A percentile compares a stretch with the other conserved stretches of the same genome.
phyloP scores from a whole-genome alignment of 2,113 vertebrate species.

The Nansenia antarctica region DNA sequence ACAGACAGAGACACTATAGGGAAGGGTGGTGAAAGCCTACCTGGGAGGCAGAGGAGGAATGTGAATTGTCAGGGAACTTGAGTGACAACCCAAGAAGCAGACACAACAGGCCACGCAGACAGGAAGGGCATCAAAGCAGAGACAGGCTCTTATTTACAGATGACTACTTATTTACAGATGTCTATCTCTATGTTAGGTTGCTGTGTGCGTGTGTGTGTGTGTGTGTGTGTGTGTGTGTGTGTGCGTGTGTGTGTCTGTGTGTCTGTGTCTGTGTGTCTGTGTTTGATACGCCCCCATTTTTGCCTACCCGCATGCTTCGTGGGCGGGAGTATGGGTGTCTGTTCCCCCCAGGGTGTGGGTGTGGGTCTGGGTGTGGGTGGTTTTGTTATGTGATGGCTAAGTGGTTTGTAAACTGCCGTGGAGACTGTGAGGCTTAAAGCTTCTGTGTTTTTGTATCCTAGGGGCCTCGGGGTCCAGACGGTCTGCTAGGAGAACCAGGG shows the following conservation, averaged over 20 bases:
- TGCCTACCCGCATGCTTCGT: not conserved
- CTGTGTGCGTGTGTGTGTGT: not conserved
- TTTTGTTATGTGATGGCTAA: not conserved
- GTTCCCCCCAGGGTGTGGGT: not conserved
- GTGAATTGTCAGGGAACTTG: not conserved
- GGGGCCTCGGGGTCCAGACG: slow-evolving; percentile 90
- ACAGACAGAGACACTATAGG: too few species aligned
- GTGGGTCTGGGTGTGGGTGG: not conserved
- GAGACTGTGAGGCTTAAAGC: not conserved
- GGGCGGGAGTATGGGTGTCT: not conserved
- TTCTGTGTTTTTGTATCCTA: slow-evolving; percentile 56
- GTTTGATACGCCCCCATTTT: not conserved
- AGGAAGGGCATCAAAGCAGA: slow-evolving; percentile 21
- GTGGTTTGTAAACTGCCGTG: not conserved
- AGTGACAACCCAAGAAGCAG: slow-evolving; percentile 9
- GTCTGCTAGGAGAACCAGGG: slow-evolving; percentile 85
- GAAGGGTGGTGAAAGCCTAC: too few species aligned
- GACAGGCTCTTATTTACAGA: too few species aligned
- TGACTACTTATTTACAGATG: slow-evolving; percentile 25
- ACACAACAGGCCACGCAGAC: slow-evolving; percentile 13
- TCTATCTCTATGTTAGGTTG: not conserved
- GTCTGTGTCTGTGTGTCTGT: not conserved
- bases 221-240: not conserved
- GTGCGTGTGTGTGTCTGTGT: too few species aligned
- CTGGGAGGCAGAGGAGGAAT: too few species aligned